Evolutionary conservation across 2,797 vertebrate genomes (phyloP), one percentile per base, ranked within the genome.

Genomic region (Parambassis ranga): DNA sequence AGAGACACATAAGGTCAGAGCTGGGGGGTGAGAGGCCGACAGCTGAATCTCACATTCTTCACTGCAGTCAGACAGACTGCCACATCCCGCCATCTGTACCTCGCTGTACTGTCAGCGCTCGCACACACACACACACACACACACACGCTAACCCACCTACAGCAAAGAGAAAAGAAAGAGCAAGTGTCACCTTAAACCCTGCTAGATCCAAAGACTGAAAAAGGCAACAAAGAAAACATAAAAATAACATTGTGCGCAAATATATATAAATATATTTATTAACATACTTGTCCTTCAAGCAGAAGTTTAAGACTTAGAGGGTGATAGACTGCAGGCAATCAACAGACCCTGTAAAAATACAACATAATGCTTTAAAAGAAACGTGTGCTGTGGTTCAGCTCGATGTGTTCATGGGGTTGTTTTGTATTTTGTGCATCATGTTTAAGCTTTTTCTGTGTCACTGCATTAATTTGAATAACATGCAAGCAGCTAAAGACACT

Each of bases 11-110:
- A 79, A 90, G 88, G 87, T 90, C 89, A 89, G 70, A 76, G 62
- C 75, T 26, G 6, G 51, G 66, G 71, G 69, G 55, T 8, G 14
- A 82, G 43, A 73, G 77, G 81, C 62, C 46, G 41, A 77, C 83
- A 86, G 86, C 86, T 88, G 86, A 89, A 90, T 51, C 73, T 84
- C 75, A 79, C 87, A 86, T 89, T 85, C 82, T 84, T 87, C 77
- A 76, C 75, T 1, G 48, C 56, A 83, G 82, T 66, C 81, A 78
- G 71, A 87, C 83, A 81, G 79, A 81, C 85, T 71, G 78, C 58
- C 76, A 74, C 77, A 71, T 83, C 75, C 62, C 74, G 75, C 87
- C 87, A 90, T 90, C 86, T 89, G 82, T 48, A 89, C 79, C 70
- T 47, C 73, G 20, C 55, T 56, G 59, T 23, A 20, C 59, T 59